Base-by-base conservation (phyloP, 2,113 vertebrate species). In the Struthidea cinerea region DNA sequence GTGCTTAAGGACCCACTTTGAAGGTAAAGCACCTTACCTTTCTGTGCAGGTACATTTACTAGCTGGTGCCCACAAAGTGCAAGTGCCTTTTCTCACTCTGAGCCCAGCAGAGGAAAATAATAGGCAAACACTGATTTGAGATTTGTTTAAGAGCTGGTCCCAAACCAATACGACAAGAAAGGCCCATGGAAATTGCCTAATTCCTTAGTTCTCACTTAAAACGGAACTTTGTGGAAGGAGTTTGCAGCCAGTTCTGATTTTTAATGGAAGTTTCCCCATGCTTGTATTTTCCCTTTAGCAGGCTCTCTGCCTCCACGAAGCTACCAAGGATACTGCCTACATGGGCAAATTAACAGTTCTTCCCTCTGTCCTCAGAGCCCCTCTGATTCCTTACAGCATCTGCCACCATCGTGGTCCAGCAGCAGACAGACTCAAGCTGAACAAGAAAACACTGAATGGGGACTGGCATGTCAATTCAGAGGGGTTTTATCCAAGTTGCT, bases 391-490 rank as follows among this genome's bases (percentile, higher is more conserved):
- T 67, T 47, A 22, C 35, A 33, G 32, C 0, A 0, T 30, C 81
- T 67, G 28, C 46, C 0, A 0, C 41, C 56, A 21, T 10, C 0
- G 0, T 28, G 39, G 47, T 59, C 60, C 65, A 63, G 56, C 64
- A 91, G 52, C 3, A 8, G 33, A 46, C 17, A 77, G 65, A 20
- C 69, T 71, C 2, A 3, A 46, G n/a, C 55, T 57, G 53, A 63
- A 10, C 65, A 69, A 44, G n/a, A 35, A 47, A 65, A 61, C 18
- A 30, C 16, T 4, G 37, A 35, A 4, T 11, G 39, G 24, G 41
- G 53, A 55, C 35, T 28, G 7, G 19, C 41, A 49, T 0, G 1
- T 73, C 70, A 64, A 7, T 56, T 41, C 67, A 39, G 23, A 60
- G 47, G 26, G 61, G 50, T 88, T 76, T 35, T 33, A 84, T 23